phyloP scores from a whole-genome alignment of 1,140 invertebrate species.

The Zaprionus capensis region DNA sequence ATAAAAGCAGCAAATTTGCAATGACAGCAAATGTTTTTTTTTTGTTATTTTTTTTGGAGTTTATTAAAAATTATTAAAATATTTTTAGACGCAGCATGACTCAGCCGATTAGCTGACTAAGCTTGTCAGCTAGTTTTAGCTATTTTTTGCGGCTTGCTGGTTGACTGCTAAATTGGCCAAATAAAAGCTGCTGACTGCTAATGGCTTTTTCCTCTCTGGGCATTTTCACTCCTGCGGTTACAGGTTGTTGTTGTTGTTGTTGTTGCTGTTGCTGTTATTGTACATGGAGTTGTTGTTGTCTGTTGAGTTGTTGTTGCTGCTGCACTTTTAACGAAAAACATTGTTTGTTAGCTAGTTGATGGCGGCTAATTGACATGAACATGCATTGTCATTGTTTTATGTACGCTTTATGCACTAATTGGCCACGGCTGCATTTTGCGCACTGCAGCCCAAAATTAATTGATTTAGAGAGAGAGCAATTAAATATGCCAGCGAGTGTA shows the following conservation, averaged over 20 bases:
- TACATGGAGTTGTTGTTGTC: slow-evolving; percentile 8
- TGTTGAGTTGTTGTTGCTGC: slow-evolving; percentile 15
- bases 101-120: slow-evolving; percentile 6
- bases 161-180: slow-evolving; percentile 48
- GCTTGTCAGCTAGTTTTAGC: not conserved
- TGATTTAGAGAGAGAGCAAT: slow-evolving; percentile 60
- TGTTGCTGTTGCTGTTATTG: slow-evolving; percentile 16
- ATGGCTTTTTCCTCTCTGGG: slow-evolving; percentile 43
- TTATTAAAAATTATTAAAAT: not conserved
- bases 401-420: slow-evolving; percentile 47
- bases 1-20: not conserved
- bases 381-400: slow-evolving; percentile 48
- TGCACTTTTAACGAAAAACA: not conserved
- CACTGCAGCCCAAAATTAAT: slow-evolving; percentile 45
- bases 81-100: not conserved
- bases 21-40: not conserved
- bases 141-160: slow-evolving; percentile 11
- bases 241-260: slow-evolving; percentile 21
- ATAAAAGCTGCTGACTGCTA: slow-evolving; percentile 48
- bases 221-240: slow-evolving; percentile 23
- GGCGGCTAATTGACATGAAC: slow-evolving; percentile 49
- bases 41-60: not conserved
- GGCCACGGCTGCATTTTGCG: slow-evolving; percentile 20
- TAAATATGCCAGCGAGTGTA: slow-evolving; percentile 27
- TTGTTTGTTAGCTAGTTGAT: slow-evolving; percentile 28